phyloP scores from a whole-genome alignment of 2,113 vertebrate species.

The Oxyruncus cristatus region DNA sequence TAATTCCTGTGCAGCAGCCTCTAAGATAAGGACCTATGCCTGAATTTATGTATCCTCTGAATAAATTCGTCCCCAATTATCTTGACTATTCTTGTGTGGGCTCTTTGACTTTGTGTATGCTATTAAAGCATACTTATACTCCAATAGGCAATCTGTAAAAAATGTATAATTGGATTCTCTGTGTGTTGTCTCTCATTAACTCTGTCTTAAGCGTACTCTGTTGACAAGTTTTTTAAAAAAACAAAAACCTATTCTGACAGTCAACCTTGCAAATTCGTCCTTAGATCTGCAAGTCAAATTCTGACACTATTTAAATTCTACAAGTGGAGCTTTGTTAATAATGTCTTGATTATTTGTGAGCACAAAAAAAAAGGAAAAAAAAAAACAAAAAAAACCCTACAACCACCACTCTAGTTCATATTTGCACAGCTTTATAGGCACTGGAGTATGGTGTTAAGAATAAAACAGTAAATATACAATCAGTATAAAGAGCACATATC shows the following conservation, averaged over 20 bases:
- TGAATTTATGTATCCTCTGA: constrained; percentile 6
- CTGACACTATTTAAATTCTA: constrained; percentile 36
- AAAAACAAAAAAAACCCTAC: neutral
- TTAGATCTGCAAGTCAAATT: constrained; percentile 56
- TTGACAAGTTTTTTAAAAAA: constrained; percentile 25
- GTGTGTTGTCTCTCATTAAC: constrained; percentile 38
- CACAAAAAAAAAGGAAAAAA: neutral
- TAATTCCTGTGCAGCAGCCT: neutral
- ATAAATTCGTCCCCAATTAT: constrained; percentile 10
- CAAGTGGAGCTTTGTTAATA: constrained; percentile 16
- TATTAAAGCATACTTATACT: constrained; percentile 41
- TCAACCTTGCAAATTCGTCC: constrained; percentile 28
- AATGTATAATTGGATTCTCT: constrained; percentile 46
- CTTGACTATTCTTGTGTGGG: constrained; percentile 31
- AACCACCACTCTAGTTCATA: neutral
- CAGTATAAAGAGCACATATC: neutral
- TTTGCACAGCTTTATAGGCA: neutral
- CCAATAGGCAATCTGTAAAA: constrained; percentile 42
- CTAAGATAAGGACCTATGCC: neutral
- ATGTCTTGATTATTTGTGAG: constrained; percentile 16
- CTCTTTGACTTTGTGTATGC: constrained; percentile 42
- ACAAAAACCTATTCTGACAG: neutral
- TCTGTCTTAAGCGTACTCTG: constrained; percentile 22
- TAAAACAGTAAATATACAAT: neutral
- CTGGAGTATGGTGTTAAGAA: neutral